A percentile compares a stretch with the other conserved stretches of the same genome.
Conservation (phyloP, 2,888 invertebrate species). For the Hypolimnas misippus region DNA sequence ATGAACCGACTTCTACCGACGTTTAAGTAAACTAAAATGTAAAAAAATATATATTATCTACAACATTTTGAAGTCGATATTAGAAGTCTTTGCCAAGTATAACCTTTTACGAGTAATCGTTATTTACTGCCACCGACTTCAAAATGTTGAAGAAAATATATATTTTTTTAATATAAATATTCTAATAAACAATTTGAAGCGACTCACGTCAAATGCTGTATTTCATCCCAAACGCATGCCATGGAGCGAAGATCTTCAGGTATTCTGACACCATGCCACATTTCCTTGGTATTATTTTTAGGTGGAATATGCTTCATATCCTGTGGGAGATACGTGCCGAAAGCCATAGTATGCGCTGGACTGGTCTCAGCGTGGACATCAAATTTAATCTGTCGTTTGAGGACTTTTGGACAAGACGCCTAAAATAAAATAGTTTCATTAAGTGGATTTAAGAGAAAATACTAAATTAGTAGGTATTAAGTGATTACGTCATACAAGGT, state of each 20-base stretch:
- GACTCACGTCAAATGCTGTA: slow-evolving; percentile 83
- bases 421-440: slow-evolving; percentile 44
- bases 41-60: no score
- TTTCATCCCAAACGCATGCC: slow-evolving; percentile 86
- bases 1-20: no score
- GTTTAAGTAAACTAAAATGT: no score
- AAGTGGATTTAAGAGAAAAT: no score
- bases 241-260: slow-evolving; percentile 84
- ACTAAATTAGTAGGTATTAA: no score
- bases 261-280: slow-evolving; percentile 83
- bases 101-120: no score
- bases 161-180: no score
- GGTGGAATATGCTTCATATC: slow-evolving; percentile 81
- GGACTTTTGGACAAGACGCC: slow-evolving; percentile 75
- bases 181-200: not conserved
- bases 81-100: no score
- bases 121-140: no score
- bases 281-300: slow-evolving; percentile 72
- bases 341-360: slow-evolving; percentile 76
- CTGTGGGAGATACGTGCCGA: slow-evolving; percentile 78
- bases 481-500: no score
- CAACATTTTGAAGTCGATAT: no score
- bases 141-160: no score
- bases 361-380: slow-evolving; percentile 79
- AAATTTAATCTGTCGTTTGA: slow-evolving; percentile 74